Evolutionary conservation across 2,888 invertebrate species (phyloP), one percentile per base, ranked within the genome.

Genomic region (Drosophila rubida): DNA sequence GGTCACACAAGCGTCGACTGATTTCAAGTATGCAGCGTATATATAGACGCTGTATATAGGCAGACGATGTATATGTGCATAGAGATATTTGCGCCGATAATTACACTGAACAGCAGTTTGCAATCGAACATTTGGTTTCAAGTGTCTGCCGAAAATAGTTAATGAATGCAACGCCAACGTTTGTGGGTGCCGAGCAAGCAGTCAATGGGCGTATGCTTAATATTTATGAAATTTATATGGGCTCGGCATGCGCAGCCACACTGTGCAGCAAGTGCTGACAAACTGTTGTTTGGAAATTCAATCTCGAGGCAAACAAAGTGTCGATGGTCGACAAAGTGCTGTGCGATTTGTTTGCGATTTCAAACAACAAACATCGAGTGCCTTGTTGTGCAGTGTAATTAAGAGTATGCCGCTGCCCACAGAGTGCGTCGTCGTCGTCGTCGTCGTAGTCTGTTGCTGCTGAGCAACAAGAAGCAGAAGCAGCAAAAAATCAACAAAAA

Each of bases 341-440:
- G 19, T 5, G 19, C 46, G 16, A 14, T 27, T 41, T 51, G 32
- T n/a, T 32, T 32, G 5, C 4, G n/a, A n/a, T 0, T 32, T 19
- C 19, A 19, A 19, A 3, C 5, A 32, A n/a, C n/a, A 1, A n/a
- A 32, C 11, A 11, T 11, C 32, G 32, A n/a, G 11, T 32, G 4
- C n/a, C 50, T 37, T 84, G 80, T 66, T 68, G 71, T n/a, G 41
- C 51, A 75, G 87, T 81, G 87, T 87, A 80, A 87, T 81, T 87
- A 87, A 72, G 67, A 51, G 67, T 49, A 49, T 66, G 39, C 66
- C n/a, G 32, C 32, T 59, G 70, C 57, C 62, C 44, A 60, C 69
- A 61, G 60, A 66, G 50, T 50, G 62, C 68, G 48, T 46, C 53
- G 35, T 37, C 35, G 35, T 46, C 51, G 32, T 35, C 30, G 30